Evolutionary conservation across 1,140 invertebrate genomes (phyloP).

Genomic region (Drosophila nasuta): DNA sequence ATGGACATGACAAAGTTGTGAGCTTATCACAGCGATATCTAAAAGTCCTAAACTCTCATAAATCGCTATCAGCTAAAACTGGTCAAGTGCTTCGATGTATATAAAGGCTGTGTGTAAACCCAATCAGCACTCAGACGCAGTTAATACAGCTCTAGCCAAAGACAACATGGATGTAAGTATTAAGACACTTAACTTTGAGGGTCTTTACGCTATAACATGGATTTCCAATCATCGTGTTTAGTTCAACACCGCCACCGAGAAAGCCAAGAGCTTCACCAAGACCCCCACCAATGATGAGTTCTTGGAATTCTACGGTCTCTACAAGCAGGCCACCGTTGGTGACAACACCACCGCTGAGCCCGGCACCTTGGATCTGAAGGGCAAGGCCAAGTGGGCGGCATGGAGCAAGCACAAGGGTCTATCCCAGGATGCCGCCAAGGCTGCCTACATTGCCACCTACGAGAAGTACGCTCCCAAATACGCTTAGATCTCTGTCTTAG

Average conservation of each 20-base stretch:
- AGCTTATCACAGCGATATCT: constrained; percentile 51
- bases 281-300: constrained; percentile 93
- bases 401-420: constrained; percentile 94
- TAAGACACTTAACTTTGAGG: neutral
- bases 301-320: constrained; percentile 93
- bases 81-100: constrained; percentile 9
- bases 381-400: constrained; percentile 98
- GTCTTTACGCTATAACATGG: neutral
- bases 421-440: constrained; percentile 91
- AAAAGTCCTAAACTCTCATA: constrained; percentile 37
- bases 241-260: constrained; percentile 91
- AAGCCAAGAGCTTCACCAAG: constrained; percentile 91
- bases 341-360: constrained; percentile 92
- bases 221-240: constrained; percentile 70
- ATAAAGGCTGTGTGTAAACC: constrained; percentile 17
- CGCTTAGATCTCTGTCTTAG: constrained; percentile 29
- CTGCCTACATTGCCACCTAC: constrained; percentile 92
- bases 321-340: constrained; percentile 93
- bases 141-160: constrained; percentile 33
- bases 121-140: constrained; percentile 42
- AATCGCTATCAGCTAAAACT: constrained; percentile 42
- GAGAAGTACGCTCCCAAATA: constrained; percentile 86
- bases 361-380: constrained; percentile 96
- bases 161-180: constrained; percentile 70
- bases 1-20: constrained; percentile 17